Conservation (phyloP, 2,888 invertebrate genomes). For the Trachelus tabidus region DNA sequence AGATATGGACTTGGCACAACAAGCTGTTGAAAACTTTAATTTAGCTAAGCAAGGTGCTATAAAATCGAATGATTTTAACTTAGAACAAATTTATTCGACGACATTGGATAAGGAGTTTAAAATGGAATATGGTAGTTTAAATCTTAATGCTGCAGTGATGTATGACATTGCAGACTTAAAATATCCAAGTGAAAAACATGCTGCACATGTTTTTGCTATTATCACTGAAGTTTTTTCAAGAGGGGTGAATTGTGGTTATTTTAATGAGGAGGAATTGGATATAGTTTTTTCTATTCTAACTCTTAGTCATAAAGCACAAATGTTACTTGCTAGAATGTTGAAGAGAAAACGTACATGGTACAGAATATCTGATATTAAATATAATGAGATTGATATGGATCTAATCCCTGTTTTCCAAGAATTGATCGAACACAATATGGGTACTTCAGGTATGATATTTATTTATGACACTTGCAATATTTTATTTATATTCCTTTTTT, state of each 20-base stretch:
- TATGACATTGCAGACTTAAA: conserved; percentile 43
- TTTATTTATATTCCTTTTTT: conserved; percentile 6
- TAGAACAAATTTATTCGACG: conserved; percentile 43
- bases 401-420: conserved; percentile 37
- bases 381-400: conserved; percentile 37
- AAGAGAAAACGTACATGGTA: conserved; percentile 49
- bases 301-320: conserved; percentile 44
- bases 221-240: conserved; percentile 49
- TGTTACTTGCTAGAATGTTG: conserved; percentile 48
- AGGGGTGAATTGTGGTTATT: conserved; percentile 56
- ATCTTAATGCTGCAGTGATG: conserved; percentile 27
- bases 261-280: conserved; percentile 47
- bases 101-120: conserved; percentile 22
- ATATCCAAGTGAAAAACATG: conserved; percentile 37
- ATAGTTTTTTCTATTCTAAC: conserved; percentile 44
- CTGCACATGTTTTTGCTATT: conserved; percentile 40
- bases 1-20: conserved; percentile 21
- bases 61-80: conserved; percentile 41
- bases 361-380: conserved; percentile 38
- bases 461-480: conserved; percentile 16
- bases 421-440: conserved; percentile 33
- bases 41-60: conserved; percentile 42
- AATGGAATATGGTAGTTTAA: conserved; percentile 27
- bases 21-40: conserved; percentile 49
- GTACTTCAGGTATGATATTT: conserved; percentile 11